These are phyloP conservation scores for Sisyra terminalis DNA, from an alignment of 2,888 invertebrate species.

Conservation along the genomic window DNA sequence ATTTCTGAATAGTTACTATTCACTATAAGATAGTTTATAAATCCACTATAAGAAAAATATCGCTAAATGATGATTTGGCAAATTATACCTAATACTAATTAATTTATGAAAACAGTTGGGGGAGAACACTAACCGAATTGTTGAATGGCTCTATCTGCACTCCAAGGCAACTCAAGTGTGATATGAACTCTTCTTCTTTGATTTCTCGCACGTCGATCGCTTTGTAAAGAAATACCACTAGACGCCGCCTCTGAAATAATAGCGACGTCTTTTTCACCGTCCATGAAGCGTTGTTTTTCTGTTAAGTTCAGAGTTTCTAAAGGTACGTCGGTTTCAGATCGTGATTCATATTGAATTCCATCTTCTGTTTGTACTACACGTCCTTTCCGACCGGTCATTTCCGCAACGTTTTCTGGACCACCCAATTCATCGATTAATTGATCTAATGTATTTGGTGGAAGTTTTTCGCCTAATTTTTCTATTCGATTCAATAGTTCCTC, in stretches of 20 bases:
- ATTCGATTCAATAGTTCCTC: slow-evolving; percentile 74
- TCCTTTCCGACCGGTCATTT: slow-evolving; percentile 98
- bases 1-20: no score
- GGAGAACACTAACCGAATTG: slow-evolving; percentile 60
- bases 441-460: slow-evolving; percentile 96
- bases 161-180: slow-evolving; percentile 97
- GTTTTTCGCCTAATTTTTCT: slow-evolving; percentile 66
- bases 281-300: slow-evolving; percentile 88
- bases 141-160: slow-evolving; percentile 96
- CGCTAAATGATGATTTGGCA: no score
- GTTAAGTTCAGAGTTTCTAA: slow-evolving; percentile 93
- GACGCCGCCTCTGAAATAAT: slow-evolving; percentile 99
- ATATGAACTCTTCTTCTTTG: slow-evolving; percentile 93
- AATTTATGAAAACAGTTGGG: no score
- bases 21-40: no score
- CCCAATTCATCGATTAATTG: slow-evolving; percentile 96
- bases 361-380: slow-evolving; percentile 72
- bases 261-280: slow-evolving; percentile 93
- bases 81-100: no score
- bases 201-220: slow-evolving; percentile 86
- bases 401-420: slow-evolving; percentile 94
- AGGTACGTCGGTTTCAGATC: slow-evolving; percentile 89
- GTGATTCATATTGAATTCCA: slow-evolving; percentile 87
- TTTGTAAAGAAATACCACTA: slow-evolving; percentile 92
- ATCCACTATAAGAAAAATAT: no score